Base-by-base conservation (phyloP, 2,113 vertebrate genomes). In the Malurus elegans region DNA sequence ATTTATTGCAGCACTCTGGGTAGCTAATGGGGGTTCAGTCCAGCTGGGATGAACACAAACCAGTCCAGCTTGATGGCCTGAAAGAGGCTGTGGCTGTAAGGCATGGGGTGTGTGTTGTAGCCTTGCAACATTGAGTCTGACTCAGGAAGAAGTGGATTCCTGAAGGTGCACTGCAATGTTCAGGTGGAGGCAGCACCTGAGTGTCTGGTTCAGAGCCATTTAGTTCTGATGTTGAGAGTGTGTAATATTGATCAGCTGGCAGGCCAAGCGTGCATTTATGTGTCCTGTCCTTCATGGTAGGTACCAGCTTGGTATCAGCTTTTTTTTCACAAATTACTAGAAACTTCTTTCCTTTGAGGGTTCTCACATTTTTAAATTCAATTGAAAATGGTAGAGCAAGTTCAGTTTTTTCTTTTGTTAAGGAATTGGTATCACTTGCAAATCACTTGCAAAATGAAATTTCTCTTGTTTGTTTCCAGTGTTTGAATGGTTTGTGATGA, bases 401-500 rank as follows among this genome's bases (percentile, higher is more conserved):
- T 78, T 87, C 61, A 58, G 57, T 14, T 45, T 45, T 58, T 38
- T 29, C 20, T 34, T 82, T 61, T 42, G 21, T 31, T 34, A 34
- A 75, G 25, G 18, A 53, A 34, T 69, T 61, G 31, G 12, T 62
- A 9, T 69, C 38, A 38, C 38, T 38, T 38, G 38, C 38, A 38
- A 38, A 23, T 48, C 14, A 18, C 16, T 61, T 75, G 29, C 28
- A 34, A 47, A 74, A 56, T 48, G 9, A 42, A 62, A 31, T 69
- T 42, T 26, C 18, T 21, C 17, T 70, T 85, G 36, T 16, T 45
- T 84, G 6, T 93, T 96, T 86, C 51, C 73, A 81, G 67, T 82
- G 60, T 96, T 67, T 60, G 88, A 96, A 83, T 88, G 42, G 17
- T 91, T 96, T 97, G 58, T 88, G 62, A 74, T 92, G 94, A 96